Evolutionary conservation across 2,888 invertebrate genomes (phyloP).

Genomic region (Perithous albicinctus): DNA sequence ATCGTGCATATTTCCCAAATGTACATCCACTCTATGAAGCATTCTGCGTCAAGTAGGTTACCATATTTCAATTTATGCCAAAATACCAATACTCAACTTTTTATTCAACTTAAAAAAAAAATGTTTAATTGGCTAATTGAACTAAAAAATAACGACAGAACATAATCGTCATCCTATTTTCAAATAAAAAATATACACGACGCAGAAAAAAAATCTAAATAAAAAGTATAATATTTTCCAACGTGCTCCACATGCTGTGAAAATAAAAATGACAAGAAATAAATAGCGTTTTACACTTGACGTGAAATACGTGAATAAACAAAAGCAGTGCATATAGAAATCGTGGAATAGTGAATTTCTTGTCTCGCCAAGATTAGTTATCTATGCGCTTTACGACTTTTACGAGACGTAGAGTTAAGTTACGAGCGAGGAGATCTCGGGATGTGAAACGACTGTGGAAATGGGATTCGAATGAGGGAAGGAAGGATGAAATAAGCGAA

Average conservation of each 20-base stretch:
- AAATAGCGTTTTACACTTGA: not conserved
- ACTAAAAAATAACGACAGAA: too few relatives aligned
- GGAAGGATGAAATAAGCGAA: conserved; percentile 15
- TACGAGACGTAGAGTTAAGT: not conserved
- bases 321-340: not conserved
- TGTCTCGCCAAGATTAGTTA: conserved; percentile 20
- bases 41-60: not conserved
- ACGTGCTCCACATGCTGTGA: too few relatives aligned
- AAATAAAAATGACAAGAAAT: too few relatives aligned
- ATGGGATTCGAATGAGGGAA: conserved; percentile 29
- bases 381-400: conserved; percentile 8
- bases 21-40: not conserved
- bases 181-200: too few relatives aligned
- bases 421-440: not conserved
- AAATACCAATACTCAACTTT: not conserved
- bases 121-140: too few relatives aligned
- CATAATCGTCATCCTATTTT: too few relatives aligned
- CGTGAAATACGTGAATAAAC: not conserved
- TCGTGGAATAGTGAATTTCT: conserved; percentile 7
- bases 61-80: not conserved
- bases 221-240: too few relatives aligned
- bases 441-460: conserved; percentile 20
- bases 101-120: too few relatives aligned
- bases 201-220: too few relatives aligned
- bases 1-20: not conserved